Percentiles rank a stretch among this genome's conserved stretches.
Evolutionary conservation across 2,113 vertebrate genomes (phyloP).

Genomic region (Opisthocomus hoazin): DNA sequence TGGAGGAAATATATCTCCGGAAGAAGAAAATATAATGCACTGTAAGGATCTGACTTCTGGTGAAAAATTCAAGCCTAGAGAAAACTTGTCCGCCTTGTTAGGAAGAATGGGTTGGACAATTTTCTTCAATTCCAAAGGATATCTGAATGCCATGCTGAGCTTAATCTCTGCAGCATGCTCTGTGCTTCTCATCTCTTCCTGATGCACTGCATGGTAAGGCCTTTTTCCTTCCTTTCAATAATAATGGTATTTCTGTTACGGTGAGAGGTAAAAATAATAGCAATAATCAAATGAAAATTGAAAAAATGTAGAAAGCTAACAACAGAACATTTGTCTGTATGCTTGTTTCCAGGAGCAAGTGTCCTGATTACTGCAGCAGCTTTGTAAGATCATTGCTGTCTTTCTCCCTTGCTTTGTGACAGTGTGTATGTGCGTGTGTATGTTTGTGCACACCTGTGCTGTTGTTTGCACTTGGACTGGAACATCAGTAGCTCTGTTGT

Average conservation of each 20-base stretch:
- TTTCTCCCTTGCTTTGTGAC: background rate
- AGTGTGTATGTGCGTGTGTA: background rate
- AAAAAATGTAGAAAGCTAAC: background rate
- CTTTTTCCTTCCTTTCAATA: conserved; percentile 38
- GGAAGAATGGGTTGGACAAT: conserved; percentile 75
- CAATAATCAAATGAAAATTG: background rate
- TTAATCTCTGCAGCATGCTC: conserved; percentile 81
- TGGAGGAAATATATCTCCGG: conserved; percentile 73
- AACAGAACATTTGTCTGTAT: background rate
- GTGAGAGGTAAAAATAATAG: background rate
- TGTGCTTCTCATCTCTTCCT: conserved; percentile 88
- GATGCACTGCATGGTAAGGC: conserved; percentile 94
- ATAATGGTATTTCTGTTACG: background rate
- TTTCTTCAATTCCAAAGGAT: conserved; percentile 62
- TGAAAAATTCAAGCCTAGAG: conserved; percentile 72
- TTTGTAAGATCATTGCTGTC: conserved; percentile 24
- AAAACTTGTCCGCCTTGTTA: conserved; percentile 67
- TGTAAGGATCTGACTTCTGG: conserved; percentile 67
- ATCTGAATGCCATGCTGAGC: conserved; percentile 73
- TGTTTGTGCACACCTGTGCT: background rate
- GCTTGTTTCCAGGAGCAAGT: conserved; percentile 5
- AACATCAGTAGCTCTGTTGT: background rate
- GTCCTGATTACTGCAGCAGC: conserved; percentile 42
- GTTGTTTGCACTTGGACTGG: background rate
- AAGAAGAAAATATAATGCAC: conserved; percentile 71